Base-by-base conservation (phyloP, 1,140 invertebrate species). In the Microplitis demolitor region DNA sequence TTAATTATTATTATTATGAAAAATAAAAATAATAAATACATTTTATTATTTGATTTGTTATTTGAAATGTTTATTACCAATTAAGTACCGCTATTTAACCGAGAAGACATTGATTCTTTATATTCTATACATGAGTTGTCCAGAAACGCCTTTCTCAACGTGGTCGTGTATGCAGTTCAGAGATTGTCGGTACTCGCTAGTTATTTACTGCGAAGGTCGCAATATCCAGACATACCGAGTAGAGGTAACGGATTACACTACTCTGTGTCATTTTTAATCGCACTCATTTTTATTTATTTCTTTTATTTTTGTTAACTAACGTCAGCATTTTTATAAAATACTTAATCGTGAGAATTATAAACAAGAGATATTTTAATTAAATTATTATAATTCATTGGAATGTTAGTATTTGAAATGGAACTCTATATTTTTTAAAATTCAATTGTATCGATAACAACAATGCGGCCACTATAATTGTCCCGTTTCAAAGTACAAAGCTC, bases 111-210 rank as follows among this genome's bases (percentile, higher is more conserved):
- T 51, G 78, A 79, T 83, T 82, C 80, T 79, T 84, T 84, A 83
- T 24, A 24, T 82, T 82, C 80, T 67, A 35, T 35, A 50, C 51
- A 83, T 79, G 75, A 74, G 74, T 58, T 24, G 24, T 24, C 75
- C 79, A 77, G 76, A 76, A 68, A 78, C 72, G 50, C 67, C 77
- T 63, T 63, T 78, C 77, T 73, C 76, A 79, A 84, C 84, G 83
- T 83, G 82, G 80, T 56, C 71, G 81, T 45, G 2, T 79, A 85
- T 80, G 83, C 80, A 80, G 76, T 77, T 76, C 69, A 78, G 73
- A 37, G 61, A 72, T 66, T 64, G 51, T 24, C 53, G 61, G 31
- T 71, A 61, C 51, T 45, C 11, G 39, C 39, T 6, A 45, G 39
- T 45, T 37, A 51, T 74, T 77, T 82, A 82, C 81, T 82, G 79